Percentiles rank a stretch among this genome's conserved stretches.
Conservation (phyloP, 2,113 vertebrate genomes). For the Scophthalmus maximus region DNA sequence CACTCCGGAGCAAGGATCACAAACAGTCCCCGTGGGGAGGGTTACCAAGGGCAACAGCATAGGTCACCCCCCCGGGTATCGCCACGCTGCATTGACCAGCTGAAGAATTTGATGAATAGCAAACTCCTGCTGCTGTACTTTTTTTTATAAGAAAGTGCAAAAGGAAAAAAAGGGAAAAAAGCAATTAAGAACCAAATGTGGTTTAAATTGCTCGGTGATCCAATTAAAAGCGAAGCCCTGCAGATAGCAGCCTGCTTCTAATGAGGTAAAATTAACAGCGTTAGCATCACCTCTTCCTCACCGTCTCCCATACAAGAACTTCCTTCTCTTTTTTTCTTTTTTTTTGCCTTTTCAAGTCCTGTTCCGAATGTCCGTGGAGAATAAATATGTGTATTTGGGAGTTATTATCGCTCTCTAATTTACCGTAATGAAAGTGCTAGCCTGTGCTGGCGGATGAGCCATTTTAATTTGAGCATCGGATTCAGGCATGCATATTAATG, state of each 20-base stretch:
- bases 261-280: slow-evolving; percentile 77
- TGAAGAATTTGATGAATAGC: slow-evolving; percentile 31
- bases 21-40: slow-evolving; percentile 52
- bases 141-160: slow-evolving; percentile 60
- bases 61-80: slow-evolving; percentile 41
- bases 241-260: slow-evolving; percentile 75
- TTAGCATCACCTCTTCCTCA: slow-evolving; percentile 58
- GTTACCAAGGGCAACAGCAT: slow-evolving; percentile 59
- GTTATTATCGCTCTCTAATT: slow-evolving; percentile 81
- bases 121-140: slow-evolving; percentile 49
- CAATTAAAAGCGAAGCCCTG: slow-evolving; percentile 79
- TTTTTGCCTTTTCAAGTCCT: slow-evolving; percentile 56
- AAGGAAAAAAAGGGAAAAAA: no score
- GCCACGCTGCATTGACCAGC: slow-evolving; percentile 9
- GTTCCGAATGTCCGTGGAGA: slow-evolving; percentile 66
- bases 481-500: slow-evolving; percentile 81
- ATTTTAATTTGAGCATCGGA: slow-evolving; percentile 79
- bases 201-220: slow-evolving; percentile 78
- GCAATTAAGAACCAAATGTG: slow-evolving; percentile 77
- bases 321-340: slow-evolving; percentile 13
- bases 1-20: slow-evolving; percentile 43
- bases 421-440: slow-evolving; percentile 78
- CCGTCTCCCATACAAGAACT: slow-evolving; percentile 48
- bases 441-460: slow-evolving; percentile 68
- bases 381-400: slow-evolving; percentile 82